Conservation (phyloP, 2,113 vertebrate genomes). For the Dicerorhinus sumatrensis region DNA sequence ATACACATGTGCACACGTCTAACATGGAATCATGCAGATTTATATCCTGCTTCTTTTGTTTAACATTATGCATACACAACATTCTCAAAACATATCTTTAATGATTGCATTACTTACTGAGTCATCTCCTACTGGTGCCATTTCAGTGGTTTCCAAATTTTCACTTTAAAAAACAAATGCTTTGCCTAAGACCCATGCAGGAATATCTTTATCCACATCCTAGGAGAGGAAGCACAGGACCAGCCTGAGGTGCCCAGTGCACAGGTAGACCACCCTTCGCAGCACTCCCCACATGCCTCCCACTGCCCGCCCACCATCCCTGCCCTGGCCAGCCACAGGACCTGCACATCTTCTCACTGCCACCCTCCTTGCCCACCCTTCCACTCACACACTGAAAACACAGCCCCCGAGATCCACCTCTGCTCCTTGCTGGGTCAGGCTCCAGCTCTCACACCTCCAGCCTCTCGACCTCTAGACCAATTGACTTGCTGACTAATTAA, state of each 20-base stretch:
- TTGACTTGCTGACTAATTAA: neutral
- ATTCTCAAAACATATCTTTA: neutral
- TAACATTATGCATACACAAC: neutral
- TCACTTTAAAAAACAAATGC: neutral
- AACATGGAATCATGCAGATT: neutral
- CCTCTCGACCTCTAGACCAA: neutral
- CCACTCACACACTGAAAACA: neutral
- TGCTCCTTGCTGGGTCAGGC: neutral
- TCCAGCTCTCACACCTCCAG: neutral
- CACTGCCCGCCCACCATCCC: accelerated
- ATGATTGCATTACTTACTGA: too few species aligned
- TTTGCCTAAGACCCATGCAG: neutral
- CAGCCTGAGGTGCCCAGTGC: neutral
- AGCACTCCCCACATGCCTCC: neutral
- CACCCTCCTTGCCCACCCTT: neutral
- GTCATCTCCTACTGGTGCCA: neutral
- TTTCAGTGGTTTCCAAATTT: neutral
- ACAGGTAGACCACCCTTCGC: neutral
- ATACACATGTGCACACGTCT: neutral
- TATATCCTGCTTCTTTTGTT: neutral
- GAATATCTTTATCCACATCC: neutral
- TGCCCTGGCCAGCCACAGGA: neutral
- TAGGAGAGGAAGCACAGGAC: neutral
- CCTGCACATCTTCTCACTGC: neutral
- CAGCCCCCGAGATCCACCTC: too few species aligned